Base-by-base conservation (phyloP, 64 coral and sea anemone genomes). In the Platygyra sinensis region DNA sequence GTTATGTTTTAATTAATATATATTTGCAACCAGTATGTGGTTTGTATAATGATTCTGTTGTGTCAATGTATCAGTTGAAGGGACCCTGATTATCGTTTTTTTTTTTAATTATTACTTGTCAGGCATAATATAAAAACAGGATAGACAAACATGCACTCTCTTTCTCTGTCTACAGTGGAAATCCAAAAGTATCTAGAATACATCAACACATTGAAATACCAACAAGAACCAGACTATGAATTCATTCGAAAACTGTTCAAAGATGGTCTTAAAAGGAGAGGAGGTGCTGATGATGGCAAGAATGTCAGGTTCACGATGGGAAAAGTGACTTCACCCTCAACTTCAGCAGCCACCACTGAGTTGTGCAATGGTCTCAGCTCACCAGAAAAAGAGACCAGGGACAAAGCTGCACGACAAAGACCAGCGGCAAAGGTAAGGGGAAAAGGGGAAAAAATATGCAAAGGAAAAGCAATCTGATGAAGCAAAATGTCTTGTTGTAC, bases 131-230 rank as follows among this genome's bases (percentile, higher is more conserved):
- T n/a, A n/a, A n/a, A n/a, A n/a, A n/a, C n/a, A n/a, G n/a, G n/a
- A n/a, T n/a, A n/a, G n/a, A n/a, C n/a, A n/a, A n/a, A n/a, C n/a
- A n/a, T n/a, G n/a, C n/a, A n/a, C n/a, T n/a, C n/a, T 36, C 2
- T 25, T 0, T 32, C 55, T 80, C 77, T 51, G 75, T 24, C 50
- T 86, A 25, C n/a, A 89, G 87, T 67, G 74, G 97, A 99, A 86
- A 73, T 99, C 22, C 82, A 96, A 72, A 87, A 94, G 72, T 95
- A 91, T 74, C 67, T 99, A 30, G 91, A 96, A 55, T 95, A 95
- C 36, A 49, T 99, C n/a, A 74, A 42, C 27, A 62, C 77, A 32
- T 82, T 99, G 54, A 67, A 91, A 38, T 99, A 99, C 72, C 76
- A 95, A 0, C 71, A 96, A 51, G 78, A 77, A 67, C 97, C 97